Conservation (phyloP, 2,888 invertebrate species). For the Drosophila neutralis region DNA sequence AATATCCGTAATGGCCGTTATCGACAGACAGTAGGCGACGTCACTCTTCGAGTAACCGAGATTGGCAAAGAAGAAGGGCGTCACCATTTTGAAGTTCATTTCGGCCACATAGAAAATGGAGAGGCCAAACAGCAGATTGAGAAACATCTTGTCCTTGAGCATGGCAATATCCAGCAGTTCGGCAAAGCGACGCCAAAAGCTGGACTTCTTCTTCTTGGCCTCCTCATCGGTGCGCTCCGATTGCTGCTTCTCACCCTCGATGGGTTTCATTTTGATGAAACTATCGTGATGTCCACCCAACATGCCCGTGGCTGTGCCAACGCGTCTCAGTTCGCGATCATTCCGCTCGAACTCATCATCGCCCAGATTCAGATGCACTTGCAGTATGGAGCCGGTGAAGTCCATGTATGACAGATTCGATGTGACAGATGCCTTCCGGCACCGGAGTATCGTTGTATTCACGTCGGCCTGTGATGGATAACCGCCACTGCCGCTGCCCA, state of each 20-base stretch:
- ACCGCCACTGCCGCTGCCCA: conserved; percentile 70
- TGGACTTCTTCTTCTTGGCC: conserved; percentile 78
- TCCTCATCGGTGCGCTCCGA: conserved; percentile 54
- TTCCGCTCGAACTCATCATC: conserved; percentile 84
- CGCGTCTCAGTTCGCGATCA: conserved; percentile 83
- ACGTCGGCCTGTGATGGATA: conserved; percentile 85
- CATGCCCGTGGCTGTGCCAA: conserved; percentile 82
- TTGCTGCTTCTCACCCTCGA: conserved; percentile 78
- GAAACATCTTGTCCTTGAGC: conserved; percentile 89
- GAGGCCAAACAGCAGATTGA: conserved; percentile 90
- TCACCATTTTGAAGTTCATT: conserved; percentile 90
- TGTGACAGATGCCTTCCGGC: conserved; percentile 88
- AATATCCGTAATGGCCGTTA: conserved; percentile 91
- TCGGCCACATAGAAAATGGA: conserved; percentile 91
- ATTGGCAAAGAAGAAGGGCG: conserved; percentile 88
- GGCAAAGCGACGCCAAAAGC: conserved; percentile 87
- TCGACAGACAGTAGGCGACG: conserved; percentile 90
- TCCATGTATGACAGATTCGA: conserved; percentile 90
- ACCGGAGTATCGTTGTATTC: conserved; percentile 85
- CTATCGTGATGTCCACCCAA: conserved; percentile 82
- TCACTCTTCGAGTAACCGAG: conserved; percentile 88
- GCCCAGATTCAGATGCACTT: conserved; percentile 88
- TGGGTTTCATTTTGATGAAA: conserved; percentile 84
- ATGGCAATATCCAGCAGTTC: conserved; percentile 90
- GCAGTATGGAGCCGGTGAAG: conserved; percentile 90